Conservation (phyloP, 2,113 vertebrate genomes). For the Odontophorus gujanensis region DNA sequence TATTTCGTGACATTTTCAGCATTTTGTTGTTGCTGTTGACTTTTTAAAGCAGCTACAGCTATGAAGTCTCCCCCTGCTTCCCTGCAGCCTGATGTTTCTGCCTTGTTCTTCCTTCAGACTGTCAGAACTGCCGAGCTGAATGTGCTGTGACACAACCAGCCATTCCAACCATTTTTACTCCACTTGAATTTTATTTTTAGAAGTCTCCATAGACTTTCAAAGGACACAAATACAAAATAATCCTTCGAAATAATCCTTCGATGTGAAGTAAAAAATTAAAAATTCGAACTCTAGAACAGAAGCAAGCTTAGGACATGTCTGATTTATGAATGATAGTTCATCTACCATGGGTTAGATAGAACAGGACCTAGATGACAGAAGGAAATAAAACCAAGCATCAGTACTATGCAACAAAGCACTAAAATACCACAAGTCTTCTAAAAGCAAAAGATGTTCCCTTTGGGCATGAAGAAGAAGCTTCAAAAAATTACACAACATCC, state of each 20-base stretch:
- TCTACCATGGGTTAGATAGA: neutral
- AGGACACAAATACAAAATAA: neutral
- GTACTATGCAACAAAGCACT: neutral
- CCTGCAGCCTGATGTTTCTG: neutral
- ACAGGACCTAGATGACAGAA: neutral
- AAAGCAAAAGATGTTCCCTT: neutral
- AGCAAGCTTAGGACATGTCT: neutral
- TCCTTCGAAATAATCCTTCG: neutral
- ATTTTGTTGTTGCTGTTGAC: neutral
- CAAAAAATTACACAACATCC: neutral
- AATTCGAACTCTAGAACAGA: neutral
- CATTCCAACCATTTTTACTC: neutral
- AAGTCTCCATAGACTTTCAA: neutral
- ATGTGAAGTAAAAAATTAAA: neutral
- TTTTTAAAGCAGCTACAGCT: neutral
- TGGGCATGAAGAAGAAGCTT: neutral
- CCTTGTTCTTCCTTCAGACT: neutral
- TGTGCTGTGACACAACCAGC: neutral
- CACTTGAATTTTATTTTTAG: slow-evolving; percentile 23
- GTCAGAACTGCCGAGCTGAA: neutral
- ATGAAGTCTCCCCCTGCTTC: neutral
- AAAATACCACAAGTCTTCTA: neutral
- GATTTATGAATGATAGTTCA: neutral
- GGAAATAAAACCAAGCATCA: neutral
- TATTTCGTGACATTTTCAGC: neutral